Evolutionary conservation across 2,113 vertebrate species (phyloP), one percentile per base, ranked within the genome.

Genomic region (Nothobranchius furzeri): DNA sequence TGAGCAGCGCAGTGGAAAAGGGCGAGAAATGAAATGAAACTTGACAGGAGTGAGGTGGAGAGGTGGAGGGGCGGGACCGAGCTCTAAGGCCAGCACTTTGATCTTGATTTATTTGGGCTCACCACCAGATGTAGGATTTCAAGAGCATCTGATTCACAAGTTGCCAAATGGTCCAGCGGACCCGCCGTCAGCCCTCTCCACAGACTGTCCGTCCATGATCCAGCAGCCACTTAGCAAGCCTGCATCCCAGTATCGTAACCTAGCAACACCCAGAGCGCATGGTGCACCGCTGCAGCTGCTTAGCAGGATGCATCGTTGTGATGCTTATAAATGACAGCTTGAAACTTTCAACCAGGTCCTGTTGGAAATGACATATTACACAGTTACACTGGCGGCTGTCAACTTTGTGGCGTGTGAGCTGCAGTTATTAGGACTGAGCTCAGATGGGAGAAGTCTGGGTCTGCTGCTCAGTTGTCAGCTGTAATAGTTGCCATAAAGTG

Each of bases 201-300:
- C 69, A 64, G 64, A 82, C 68, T 60, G 72, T 76, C 79, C 76
- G 20, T 56, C 53, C 37, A 72, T 53, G 76, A 84, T 82, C 70
- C 71, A n/a, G 20, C 70, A 66, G 85, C 85, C 85, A 83, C 84
- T 90, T 86, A 87, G 68, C 83, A 80, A 64, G 37, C 77, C 71
- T 79, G 57, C 84, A 84, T 84, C 81, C 58, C 70, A 61, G 37
- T 24, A 53, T 60, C 1, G 87, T 89, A 85, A 73, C 89, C 88
- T 91, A 89, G 89, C 89, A 91, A 89, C 89, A 86, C 76, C 68
- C 36, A 3, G 65, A 63, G 79, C 14, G 37, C 75, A 70, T 37
- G 56, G 71, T 73, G 75, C 77, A 70, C 75, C 54, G 53, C 73
- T 8, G 57, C 61, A 66, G 74, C 72, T 81, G 68, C 86, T 90